These are phyloP conservation scores for Pseudochromis fuscus DNA, from an alignment of 2,797 vertebrate genomes.

Conservation along the genomic window DNA sequence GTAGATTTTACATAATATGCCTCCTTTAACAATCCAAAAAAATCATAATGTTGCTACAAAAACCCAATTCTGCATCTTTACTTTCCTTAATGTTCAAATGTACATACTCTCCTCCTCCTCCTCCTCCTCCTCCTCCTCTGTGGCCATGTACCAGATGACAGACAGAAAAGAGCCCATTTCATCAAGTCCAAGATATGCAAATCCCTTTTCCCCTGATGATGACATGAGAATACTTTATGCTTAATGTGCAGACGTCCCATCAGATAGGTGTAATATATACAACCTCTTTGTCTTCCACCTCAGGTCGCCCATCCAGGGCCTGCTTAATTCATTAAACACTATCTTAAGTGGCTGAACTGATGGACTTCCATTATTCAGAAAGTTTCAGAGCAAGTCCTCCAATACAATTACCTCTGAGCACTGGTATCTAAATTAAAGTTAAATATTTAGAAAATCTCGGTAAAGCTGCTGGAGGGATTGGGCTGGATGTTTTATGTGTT, in stretches of 20 bases:
- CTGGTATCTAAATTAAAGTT: constrained; percentile 79
- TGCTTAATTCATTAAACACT: constrained; percentile 72
- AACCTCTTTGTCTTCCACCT: constrained; percentile 67
- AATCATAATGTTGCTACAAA: constrained; percentile 3
- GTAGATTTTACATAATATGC: too few relatives aligned
- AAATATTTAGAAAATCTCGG: constrained; percentile 79
- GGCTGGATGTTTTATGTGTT: constrained; percentile 58
- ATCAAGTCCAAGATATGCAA: constrained; percentile 62
- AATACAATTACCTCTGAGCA: constrained; percentile 67
- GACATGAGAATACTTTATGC: constrained; percentile 57
- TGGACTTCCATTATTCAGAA: constrained; percentile 71
- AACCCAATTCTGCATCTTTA: neutral
- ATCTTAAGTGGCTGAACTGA: constrained; percentile 68
- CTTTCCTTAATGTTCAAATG: constrained; percentile 6
- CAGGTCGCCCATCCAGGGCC: constrained; percentile 50
- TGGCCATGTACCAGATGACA: constrained; percentile 18
- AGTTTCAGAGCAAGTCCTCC: constrained; percentile 56
- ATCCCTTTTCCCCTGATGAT: constrained; percentile 60
- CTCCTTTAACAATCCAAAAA: neutral
- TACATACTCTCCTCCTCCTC: too few relatives aligned
- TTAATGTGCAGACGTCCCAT: constrained; percentile 55
- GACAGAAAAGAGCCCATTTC: constrained; percentile 36
- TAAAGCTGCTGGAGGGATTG: constrained; percentile 47
- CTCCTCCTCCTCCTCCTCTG: too few relatives aligned
- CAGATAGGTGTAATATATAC: constrained; percentile 72